phyloP scores from a whole-genome alignment of 2,797 vertebrate genomes.

The Tarsius wallacei region DNA sequence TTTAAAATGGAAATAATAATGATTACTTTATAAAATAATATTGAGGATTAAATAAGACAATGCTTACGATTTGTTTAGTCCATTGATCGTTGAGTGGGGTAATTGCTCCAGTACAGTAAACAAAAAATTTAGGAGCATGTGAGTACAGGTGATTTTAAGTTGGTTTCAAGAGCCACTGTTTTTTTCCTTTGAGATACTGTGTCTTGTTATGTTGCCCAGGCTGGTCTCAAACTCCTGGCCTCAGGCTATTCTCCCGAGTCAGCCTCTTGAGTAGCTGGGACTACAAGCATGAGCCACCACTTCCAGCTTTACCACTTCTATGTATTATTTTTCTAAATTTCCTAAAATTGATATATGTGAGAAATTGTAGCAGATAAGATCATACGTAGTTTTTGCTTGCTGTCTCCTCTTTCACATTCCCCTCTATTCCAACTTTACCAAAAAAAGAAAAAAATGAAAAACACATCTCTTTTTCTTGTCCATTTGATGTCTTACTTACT shows the following conservation, averaged over 20 bases:
- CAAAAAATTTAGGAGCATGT: not conserved
- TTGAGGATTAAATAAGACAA: not conserved
- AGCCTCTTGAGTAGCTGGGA: no score
- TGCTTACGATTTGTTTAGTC: no score
- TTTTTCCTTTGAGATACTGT: not conserved
- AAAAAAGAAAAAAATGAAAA: not conserved
- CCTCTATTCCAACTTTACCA: not conserved
- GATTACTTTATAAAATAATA: not conserved
- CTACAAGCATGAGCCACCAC: no score
- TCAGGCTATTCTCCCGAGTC: no score
- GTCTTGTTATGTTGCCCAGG: no score
- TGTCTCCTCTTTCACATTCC: not conserved
- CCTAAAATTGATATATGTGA: not conserved
- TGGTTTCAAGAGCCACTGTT: not conserved
- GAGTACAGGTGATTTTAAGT: not conserved
- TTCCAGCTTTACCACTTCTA: no score
- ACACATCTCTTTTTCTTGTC: not conserved
- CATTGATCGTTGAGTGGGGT: no score
- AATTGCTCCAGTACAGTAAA: not conserved
- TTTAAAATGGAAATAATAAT: not conserved
- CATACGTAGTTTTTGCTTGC: not conserved
- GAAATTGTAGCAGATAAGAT: not conserved
- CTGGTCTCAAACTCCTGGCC: no score
- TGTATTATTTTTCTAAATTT: not conserved
- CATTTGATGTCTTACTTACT: not conserved